phyloP scores from a whole-genome alignment of 2,888 invertebrate species.

The Stenodera caucasica region DNA sequence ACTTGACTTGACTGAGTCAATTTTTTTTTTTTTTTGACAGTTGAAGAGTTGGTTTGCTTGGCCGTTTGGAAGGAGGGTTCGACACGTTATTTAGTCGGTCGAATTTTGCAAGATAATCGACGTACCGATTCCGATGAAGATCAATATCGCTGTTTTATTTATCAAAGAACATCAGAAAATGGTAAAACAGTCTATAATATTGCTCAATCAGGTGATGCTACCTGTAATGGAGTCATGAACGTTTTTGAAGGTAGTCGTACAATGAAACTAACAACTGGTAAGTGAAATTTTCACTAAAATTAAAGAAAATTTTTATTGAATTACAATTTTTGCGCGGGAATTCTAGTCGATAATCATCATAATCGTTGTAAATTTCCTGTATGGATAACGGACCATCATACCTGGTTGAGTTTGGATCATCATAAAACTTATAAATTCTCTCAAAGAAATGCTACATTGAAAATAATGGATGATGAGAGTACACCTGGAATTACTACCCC shows the following conservation, averaged over 20 bases:
- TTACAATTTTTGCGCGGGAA: too few species aligned
- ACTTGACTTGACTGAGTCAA: conserved; percentile 10
- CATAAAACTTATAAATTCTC: conserved; percentile 73
- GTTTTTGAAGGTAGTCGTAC: conserved; percentile 77
- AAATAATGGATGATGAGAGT: conserved; percentile 51
- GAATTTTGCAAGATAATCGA: conserved; percentile 66
- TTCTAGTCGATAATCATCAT: conserved; percentile 74
- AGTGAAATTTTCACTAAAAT: conserved; percentile 20
- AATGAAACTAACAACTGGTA: conserved; percentile 77
- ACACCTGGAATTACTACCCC: background rate
- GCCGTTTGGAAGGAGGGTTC: conserved; percentile 86
- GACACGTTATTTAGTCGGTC: conserved; percentile 74
- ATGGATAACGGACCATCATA: conserved; percentile 78
- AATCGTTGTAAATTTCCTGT: conserved; percentile 75
- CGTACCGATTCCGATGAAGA: conserved; percentile 65
- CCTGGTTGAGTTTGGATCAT: conserved; percentile 79
- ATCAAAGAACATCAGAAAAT: conserved; percentile 60
- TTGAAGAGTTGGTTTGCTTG: conserved; percentile 79
- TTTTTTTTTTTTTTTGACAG: conserved; percentile 52
- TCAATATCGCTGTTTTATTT: conserved; percentile 81
- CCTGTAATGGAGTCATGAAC: conserved; percentile 75
- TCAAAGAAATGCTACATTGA: conserved; percentile 70
- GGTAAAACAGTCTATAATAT: conserved; percentile 65
- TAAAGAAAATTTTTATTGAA: conserved; percentile 25
- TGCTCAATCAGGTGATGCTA: conserved; percentile 79